These are phyloP conservation scores for Saturnia japonica DNA, from an alignment of 2,888 invertebrate species.

Conservation along the genomic window DNA sequence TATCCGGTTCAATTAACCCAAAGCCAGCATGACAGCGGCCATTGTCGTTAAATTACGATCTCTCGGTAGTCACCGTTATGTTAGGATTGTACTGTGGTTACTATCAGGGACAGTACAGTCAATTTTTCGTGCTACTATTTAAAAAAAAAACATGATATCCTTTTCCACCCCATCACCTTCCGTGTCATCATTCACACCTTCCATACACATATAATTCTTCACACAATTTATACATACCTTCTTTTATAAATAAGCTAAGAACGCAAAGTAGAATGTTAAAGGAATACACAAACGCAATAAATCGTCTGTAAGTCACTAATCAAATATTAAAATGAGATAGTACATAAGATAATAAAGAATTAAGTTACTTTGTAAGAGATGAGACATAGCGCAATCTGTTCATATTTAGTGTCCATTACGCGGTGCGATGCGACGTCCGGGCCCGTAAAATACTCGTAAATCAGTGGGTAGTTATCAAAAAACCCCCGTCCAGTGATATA, in stretches of 20 bases:
- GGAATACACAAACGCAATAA: neutral
- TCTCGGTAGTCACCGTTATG: no score
- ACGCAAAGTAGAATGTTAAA: neutral
- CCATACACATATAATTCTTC: no score
- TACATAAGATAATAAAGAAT: conserved; percentile 11
- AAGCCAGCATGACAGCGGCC: no score
- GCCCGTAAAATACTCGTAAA: conserved; percentile 43
- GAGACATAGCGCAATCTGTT: conserved; percentile 18
- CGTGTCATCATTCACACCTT: no score
- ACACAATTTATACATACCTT: no score
- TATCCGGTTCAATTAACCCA: no score
- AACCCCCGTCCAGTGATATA: conserved; percentile 30
- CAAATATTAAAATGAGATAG: conserved; percentile 4
- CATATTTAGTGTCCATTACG: conserved; percentile 35
- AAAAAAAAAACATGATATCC: no score
- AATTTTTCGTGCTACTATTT: no score
- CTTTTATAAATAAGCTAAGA: neutral
- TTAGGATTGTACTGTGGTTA: no score
- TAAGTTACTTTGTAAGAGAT: conserved; percentile 13
- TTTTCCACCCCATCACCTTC: no score
- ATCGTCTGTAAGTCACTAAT: conserved; percentile 14
- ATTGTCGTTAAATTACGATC: no score
- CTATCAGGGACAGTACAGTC: no score
- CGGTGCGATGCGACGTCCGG: conserved; percentile 15
- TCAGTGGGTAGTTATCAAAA: conserved; percentile 45